Evolutionary conservation across 2,888 invertebrate species (phyloP).

Genomic region (Baronia brevicornis): DNA sequence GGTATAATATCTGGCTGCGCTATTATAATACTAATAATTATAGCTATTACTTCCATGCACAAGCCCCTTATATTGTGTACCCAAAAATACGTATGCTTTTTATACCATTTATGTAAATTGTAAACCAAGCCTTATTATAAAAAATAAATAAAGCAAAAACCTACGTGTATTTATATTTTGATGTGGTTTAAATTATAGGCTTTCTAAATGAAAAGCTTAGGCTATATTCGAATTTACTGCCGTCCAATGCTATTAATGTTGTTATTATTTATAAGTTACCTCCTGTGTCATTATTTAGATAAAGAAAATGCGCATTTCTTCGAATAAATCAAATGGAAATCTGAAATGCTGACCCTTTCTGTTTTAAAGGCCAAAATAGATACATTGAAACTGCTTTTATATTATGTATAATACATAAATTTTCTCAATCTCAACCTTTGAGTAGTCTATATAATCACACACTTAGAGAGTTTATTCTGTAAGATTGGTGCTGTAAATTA

Average conservation of each 20-base stretch:
- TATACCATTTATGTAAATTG: no score
- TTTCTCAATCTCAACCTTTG: no score
- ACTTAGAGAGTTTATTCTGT: slow-evolving; percentile 22
- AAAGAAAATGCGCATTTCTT: slow-evolving; percentile 19
- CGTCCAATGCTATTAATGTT: slow-evolving; percentile 49
- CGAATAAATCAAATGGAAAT: slow-evolving; percentile 17
- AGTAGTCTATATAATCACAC: no score
- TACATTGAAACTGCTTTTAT: no score
- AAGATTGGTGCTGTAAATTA: slow-evolving; percentile 29
- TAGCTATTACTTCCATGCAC: no score
- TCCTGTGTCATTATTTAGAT: slow-evolving; percentile 7
- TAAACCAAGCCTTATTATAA: not conserved
- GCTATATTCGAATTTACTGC: slow-evolving; percentile 50
- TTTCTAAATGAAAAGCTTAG: slow-evolving; percentile 19
- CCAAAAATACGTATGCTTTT: no score
- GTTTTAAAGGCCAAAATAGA: no score
- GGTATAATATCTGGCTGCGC: no score
- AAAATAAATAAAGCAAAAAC: not conserved
- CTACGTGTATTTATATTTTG: slow-evolving; percentile 7
- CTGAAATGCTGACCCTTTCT: slow-evolving; percentile 16
- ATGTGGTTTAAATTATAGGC: slow-evolving; percentile 13
- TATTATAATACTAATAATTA: no score
- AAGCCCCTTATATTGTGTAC: no score
- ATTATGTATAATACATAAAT: no score
- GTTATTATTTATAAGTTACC: slow-evolving; percentile 22